Base-by-base conservation (phyloP, 2,797 vertebrate species). In the Aulostomus chinensis region DNA sequence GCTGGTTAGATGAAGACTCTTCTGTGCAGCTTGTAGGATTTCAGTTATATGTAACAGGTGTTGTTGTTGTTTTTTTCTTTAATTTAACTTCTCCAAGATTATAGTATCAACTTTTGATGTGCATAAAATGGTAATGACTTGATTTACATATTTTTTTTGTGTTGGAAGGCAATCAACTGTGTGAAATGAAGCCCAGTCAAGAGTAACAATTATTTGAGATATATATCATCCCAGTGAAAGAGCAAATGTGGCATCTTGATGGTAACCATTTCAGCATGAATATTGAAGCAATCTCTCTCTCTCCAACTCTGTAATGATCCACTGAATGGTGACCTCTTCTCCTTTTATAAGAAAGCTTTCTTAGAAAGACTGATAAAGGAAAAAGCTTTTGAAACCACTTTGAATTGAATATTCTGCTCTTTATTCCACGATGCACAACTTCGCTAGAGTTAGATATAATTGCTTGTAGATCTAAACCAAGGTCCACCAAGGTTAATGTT, bases 191-290 rank as follows among this genome's bases (percentile, higher is more conserved):
- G 3, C 16, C 25, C 1, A 22, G 55, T 32, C 58, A 13, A 68
- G 43, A 35, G 6, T 38, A 32, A 32, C 1, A 24, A 5, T 33
- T 40, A 48, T 5, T 58, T 55, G 6, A 51, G 37, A 59, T 13
- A n/a, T n/a, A 7, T 28, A 16, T 52, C 16, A 16, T 26, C 29
- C 31, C 10, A 24, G 32, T 21, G 29, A 25, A 30, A 35, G 9
- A 46, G n/a, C 9, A 37, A 52, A 22, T 32, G 21, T 28, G 22
- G 3, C 26, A 37, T 21, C 22, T 49, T 38, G 17, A 35, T 1
- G 1, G 35, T 22, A 32, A 20, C 8, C 5, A 43, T 30, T 45
- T 45, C 9, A 39, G 2, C 12, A 18, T 16, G 16, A 41, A 55
- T 22, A 38, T 3, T 4, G 7, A 28, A 38, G 2, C 21, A 5